Evolutionary conservation across 2,797 vertebrate species (phyloP), one percentile per base, ranked within the genome.

Genomic region (Discoglossus pictus): DNA sequence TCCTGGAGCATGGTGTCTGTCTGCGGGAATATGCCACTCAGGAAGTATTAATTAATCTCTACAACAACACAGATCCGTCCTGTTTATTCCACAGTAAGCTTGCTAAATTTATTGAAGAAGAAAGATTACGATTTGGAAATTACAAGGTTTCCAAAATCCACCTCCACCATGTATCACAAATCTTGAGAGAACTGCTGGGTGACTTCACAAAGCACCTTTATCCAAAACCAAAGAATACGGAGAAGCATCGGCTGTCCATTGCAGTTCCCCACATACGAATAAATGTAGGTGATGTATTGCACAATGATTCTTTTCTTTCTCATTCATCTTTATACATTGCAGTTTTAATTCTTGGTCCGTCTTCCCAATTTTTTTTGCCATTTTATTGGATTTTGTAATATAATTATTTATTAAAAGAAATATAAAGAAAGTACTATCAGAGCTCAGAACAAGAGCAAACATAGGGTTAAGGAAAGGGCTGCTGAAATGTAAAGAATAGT

Each of bases 1-100:
- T 99, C 74, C 84, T 98, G 81, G 97, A 97, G 78, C 92, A 95
- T 2, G 97, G 95, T 0, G 90, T 97, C 73, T 86, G 38, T 38
- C 81, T 99, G 64, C 79, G 85, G 66, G 91, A 94, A 10, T 93
- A 96, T 51, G 90, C 92, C 73, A 82, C 87, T 9, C 75, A 84
- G 11, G 87, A 93, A 47, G 80, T 83, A 1, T 86, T 90, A 8
- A 77, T 94, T 36, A 74, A 89, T 36, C 93, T 99, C 59, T 98
- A 98, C 56, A 76, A 79, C 72, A 84, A 91, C 78, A 64, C 94
- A 68, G 81, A 80, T 1, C 85, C 92, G 0, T 75, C 80, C 78
- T 93, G 94, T 77, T 80, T 93, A 56, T 94, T 99, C 74, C 81
- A 89, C 18, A 74, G 74, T 76, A 93, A 93, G 77, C 79, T 98